Evolutionary conservation across 1,140 invertebrate genomes (phyloP).

Genomic region (Elymnias hypermnestra): DNA sequence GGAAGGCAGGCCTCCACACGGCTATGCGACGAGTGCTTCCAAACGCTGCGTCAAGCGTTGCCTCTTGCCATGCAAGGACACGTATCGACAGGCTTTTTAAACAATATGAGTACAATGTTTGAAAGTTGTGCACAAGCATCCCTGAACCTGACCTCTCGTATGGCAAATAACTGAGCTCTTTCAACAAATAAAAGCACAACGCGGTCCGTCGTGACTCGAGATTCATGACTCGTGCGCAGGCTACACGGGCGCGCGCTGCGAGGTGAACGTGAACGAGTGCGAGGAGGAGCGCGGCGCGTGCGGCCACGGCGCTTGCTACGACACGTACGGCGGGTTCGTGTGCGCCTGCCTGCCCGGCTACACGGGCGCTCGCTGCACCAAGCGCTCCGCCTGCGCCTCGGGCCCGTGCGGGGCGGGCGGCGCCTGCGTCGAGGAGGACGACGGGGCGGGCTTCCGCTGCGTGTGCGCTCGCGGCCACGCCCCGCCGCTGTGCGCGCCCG

Average conservation of each 20-base stretch:
- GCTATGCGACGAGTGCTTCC: no score
- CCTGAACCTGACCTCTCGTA: no score
- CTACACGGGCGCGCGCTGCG: constrained; percentile 87
- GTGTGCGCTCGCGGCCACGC: constrained; percentile 85
- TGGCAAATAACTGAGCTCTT: no score
- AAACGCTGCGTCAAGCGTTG: no score
- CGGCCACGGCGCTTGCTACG: constrained; percentile 86
- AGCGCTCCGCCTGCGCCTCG: constrained; percentile 64
- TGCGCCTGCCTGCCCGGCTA: constrained; percentile 91
- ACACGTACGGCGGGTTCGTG: constrained; percentile 86
- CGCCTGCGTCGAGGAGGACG: constrained; percentile 85
- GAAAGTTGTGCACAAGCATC: no score
- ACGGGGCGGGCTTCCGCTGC: constrained; percentile 83
- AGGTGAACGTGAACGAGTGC: constrained; percentile 92
- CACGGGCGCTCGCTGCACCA: constrained; percentile 86
- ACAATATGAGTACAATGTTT: no score
- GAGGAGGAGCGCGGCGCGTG: constrained; percentile 80
- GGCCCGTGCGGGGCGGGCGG: constrained; percentile 84
- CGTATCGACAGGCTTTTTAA: no score
- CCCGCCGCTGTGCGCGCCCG: constrained; percentile 86
- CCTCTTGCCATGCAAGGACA: no score
- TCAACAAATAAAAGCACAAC: no score
- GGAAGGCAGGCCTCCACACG: no score
- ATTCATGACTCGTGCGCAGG: constrained; percentile 70
- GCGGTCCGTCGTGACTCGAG: no score